Percentiles rank a stretch among this genome's conserved stretches.
phyloP scores from a whole-genome alignment of 2,797 vertebrate species.

The Sebastes vulpes region DNA sequence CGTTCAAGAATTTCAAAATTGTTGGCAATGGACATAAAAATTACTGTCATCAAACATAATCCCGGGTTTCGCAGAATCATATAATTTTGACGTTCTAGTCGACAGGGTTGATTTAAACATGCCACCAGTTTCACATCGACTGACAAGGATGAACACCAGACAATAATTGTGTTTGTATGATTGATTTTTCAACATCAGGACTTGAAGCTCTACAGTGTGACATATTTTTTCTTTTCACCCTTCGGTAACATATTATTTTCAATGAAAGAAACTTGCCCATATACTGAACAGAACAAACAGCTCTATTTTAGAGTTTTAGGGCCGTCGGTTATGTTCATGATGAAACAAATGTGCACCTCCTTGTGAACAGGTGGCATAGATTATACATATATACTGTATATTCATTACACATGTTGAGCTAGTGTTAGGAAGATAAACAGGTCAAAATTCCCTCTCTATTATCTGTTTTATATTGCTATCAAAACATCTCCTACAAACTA shows the following conservation, averaged over 20 bases:
- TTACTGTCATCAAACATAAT: neutral
- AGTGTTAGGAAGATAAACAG: no score
- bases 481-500: no score
- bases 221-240: no score
- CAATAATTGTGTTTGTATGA: neutral
- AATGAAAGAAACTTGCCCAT: neutral
- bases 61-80: neutral
- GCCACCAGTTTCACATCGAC: neutral
- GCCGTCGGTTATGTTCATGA: no score
- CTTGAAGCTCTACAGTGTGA: neutral
- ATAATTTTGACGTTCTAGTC: neutral
- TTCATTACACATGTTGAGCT: accelerated
- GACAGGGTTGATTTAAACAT: neutral
- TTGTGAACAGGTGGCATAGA: no score
- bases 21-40: neutral
- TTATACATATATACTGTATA: no score
- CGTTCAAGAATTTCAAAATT: neutral
- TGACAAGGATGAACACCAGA: neutral
- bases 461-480: no score
- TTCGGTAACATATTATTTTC: no score
- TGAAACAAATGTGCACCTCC: no score
- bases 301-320: neutral
- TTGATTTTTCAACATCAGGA: neutral
- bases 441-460: no score
- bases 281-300: neutral